Conservation (phyloP, 2,797 vertebrate genomes). For the Notamacropus eugenii region DNA sequence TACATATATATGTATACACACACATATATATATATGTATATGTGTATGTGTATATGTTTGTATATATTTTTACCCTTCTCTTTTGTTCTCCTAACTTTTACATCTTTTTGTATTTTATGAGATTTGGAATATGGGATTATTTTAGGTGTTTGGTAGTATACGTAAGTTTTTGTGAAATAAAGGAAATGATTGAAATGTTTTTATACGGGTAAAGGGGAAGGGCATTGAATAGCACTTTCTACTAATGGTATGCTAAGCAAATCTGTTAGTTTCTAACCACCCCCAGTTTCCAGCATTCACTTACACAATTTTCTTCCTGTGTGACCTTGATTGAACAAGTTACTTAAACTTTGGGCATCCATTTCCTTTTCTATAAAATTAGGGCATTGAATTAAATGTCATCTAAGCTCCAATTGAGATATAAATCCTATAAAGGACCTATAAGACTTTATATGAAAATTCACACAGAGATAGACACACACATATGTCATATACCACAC, state of each 20-base stretch:
- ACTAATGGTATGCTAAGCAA: neutral
- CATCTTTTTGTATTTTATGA: neutral
- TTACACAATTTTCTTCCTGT: neutral
- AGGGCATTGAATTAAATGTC: neutral
- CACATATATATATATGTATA: too few species aligned
- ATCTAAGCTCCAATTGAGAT: neutral
- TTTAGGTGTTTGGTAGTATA: neutral
- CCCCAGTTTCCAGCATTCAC: neutral
- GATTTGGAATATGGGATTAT: neutral
- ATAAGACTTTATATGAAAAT: neutral
- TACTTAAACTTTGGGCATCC: neutral
- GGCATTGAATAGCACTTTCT: neutral
- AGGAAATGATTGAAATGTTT: neutral
- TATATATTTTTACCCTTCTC: too few species aligned
- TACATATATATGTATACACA: too few species aligned
- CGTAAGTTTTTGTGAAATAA: neutral
- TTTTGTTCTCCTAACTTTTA: neutral
- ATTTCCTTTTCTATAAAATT: neutral
- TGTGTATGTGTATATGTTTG: too few species aligned
- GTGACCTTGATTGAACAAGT: neutral
- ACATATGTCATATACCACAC: neutral
- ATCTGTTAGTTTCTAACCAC: neutral
- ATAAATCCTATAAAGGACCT: neutral
- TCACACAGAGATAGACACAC: neutral
- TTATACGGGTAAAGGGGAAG: neutral